Evolutionary conservation across 2,888 invertebrate genomes (phyloP), one percentile per base, ranked within the genome.

Genomic region (Idaea aversata): DNA sequence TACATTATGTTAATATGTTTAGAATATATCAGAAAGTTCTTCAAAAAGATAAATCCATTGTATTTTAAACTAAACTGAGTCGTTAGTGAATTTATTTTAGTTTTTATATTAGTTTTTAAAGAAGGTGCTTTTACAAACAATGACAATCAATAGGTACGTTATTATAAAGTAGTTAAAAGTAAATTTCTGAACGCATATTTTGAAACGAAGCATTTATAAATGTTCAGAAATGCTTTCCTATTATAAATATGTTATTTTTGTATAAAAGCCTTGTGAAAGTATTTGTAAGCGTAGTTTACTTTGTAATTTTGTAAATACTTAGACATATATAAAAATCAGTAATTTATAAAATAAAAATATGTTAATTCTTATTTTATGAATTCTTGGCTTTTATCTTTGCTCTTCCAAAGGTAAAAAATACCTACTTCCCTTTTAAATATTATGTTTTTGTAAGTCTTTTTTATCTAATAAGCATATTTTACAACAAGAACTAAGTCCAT

Each of bases 401-500:
- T 47, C 47, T 47, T 47, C 47, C 47, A 47, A 47, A 47, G 47
- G 7, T 7, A 10, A 47, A 47, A 10, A 47, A 47, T 10, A 13
- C 10, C 47, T 47, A 13, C 47, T 47, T 47, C 47, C 5, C 7
- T 47, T 13, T 47, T 4, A 47, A 47, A 47, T 47, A 47, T 10
- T 47, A 47, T 47, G 0, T 47, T 47, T 47, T 36, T 36, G 36
- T 36, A 7, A 36, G 47, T 47, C 10, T 47, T 47, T 38, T 7
- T 10, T 47, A 47, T 47, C 13, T 47, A 47, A 47, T 47, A 47
- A 47, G 10, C 13, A 47, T 47, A 10, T 47, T 13, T 47, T 47
- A 47, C 7, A 47, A 36, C 36, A 36, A 10, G 5, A 36, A 36
- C 66, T 65, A 69, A 67, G 70, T 70, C 66, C 67, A 25, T 62